Evolutionary conservation across 2,113 vertebrate genomes (phyloP).

Genomic region (Heliornis fulica): DNA sequence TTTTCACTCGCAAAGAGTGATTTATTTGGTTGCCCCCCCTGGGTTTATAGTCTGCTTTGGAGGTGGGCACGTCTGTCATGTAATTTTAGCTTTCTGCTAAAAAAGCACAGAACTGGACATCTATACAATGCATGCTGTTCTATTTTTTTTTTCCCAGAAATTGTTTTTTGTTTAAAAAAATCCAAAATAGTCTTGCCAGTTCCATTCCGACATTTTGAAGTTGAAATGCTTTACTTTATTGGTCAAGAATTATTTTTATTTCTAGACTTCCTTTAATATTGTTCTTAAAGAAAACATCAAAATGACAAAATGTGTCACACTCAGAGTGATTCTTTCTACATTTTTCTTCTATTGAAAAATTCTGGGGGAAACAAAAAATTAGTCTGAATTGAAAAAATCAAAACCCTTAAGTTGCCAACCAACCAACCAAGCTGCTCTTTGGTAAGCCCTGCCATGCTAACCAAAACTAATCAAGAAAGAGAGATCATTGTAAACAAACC

Average conservation of each 20-base stretch:
- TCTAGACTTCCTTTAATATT: neutral
- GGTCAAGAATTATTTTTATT: neutral
- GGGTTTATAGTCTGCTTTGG: neutral
- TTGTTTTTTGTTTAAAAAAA: neutral
- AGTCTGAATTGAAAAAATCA: neutral
- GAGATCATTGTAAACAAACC: neutral
- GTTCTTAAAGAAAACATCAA: neutral
- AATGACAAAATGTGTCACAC: neutral
- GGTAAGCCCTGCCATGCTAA: neutral
- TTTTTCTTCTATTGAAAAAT: neutral
- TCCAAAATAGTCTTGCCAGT: neutral
- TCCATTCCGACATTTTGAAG: neutral
- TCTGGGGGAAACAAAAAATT: neutral
- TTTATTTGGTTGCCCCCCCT: neutral
- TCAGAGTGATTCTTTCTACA: neutral
- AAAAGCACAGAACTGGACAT: neutral
- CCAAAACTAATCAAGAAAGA: neutral
- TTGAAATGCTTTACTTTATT: neutral
- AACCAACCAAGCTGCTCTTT: neutral
- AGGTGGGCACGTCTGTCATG: neutral
- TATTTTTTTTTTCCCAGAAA: neutral
- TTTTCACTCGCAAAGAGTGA: neutral
- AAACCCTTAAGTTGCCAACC: neutral
- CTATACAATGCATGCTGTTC: neutral
- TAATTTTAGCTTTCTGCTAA: neutral